Evolutionary conservation across 2,113 vertebrate genomes (phyloP).

Genomic region (Rhinopomastus cyanomelas): DNA sequence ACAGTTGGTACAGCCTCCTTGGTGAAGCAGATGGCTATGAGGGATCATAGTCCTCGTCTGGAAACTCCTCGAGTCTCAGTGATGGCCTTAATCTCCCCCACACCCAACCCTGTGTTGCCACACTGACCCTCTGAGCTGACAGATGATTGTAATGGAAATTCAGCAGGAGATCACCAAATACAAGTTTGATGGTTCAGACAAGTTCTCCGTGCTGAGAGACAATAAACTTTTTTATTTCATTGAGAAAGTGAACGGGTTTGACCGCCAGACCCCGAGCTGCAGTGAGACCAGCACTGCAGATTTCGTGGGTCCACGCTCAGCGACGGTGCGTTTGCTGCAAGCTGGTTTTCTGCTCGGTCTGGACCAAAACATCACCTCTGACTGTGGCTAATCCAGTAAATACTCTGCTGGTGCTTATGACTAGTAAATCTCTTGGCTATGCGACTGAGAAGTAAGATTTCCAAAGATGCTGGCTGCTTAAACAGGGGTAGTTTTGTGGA

Average conservation of each 20-base stretch:
- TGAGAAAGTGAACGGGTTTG: background rate
- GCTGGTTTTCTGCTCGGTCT: background rate
- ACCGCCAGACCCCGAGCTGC: background rate
- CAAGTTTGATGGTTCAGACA: background rate
- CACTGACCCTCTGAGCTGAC: background rate
- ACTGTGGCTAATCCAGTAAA: background rate
- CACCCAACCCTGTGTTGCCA: background rate
- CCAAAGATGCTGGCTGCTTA: background rate
- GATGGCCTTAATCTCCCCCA: background rate
- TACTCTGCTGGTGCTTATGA: background rate
- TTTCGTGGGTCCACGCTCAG: background rate
- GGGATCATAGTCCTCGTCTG: background rate
- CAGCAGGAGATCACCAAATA: background rate
- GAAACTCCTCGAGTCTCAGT: background rate
- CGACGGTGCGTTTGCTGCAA: background rate
- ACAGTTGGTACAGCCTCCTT: background rate
- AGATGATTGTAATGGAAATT: background rate
- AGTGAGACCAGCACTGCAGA: background rate
- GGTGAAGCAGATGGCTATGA: background rate
- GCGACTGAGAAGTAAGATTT: background rate
- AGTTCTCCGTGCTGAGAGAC: background rate
- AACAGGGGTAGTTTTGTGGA: background rate
- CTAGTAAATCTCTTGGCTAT: background rate
- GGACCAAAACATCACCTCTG: background rate
- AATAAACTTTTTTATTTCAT: background rate